Percentiles rank a stretch among this genome's conserved stretches.
These are phyloP conservation scores for Magallana ariakensis DNA, from an alignment of 1,140 invertebrate genomes.

Conservation along the genomic window DNA sequence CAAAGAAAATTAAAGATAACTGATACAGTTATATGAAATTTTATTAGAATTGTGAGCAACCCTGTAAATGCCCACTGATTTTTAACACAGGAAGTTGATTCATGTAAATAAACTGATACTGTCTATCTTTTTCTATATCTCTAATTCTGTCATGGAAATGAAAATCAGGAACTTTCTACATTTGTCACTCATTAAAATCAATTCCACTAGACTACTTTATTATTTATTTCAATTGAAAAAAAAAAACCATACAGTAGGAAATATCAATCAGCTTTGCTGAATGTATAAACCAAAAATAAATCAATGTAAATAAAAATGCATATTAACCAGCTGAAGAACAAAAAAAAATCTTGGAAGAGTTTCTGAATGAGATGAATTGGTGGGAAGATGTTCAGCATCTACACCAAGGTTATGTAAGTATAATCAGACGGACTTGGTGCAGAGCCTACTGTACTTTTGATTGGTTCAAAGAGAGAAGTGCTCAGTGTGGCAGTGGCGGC, in stretches of 20 bases:
- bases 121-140: background rate
- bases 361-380: too few relatives aligned
- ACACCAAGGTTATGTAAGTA: too few relatives aligned
- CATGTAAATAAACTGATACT: background rate
- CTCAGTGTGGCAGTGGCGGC: background rate
- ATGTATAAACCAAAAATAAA: too few relatives aligned
- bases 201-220: background rate
- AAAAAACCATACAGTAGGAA: background rate
- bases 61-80: background rate
- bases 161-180: background rate
- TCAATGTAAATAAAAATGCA: too few relatives aligned
- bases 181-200: background rate
- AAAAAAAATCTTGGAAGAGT: too few relatives aligned
- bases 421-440: too few relatives aligned
- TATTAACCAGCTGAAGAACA: too few relatives aligned
- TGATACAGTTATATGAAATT: background rate
- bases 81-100: constrained; percentile 7
- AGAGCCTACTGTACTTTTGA: background rate
- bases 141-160: background rate
- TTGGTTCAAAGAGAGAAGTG: background rate
- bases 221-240: background rate
- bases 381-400: too few relatives aligned
- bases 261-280: background rate
- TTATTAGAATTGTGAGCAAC: background rate
- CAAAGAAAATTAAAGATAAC: too few relatives aligned